Evolutionary conservation across 2,797 vertebrate genomes (phyloP).

Genomic region (Acanthurus lineatus): DNA sequence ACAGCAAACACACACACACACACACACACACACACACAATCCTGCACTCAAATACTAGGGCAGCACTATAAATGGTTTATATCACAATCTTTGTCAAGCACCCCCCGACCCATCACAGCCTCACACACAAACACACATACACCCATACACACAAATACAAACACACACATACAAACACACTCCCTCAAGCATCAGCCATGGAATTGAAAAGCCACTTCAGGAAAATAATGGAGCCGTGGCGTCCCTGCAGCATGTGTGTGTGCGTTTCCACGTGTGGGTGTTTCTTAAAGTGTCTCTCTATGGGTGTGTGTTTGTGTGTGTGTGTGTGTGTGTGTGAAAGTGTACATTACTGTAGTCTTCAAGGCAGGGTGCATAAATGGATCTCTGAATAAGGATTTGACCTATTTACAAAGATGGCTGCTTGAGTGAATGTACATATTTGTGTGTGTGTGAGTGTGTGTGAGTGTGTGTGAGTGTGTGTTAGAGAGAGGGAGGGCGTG

Average conservation of each 20-base stretch:
- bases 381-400: slow-evolving; percentile 51
- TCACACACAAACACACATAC: slow-evolving; percentile 13
- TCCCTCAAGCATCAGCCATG: slow-evolving; percentile 56
- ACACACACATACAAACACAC: slow-evolving; percentile 32
- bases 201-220: slow-evolving; percentile 77
- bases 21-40: slow-evolving; percentile 21
- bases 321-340: slow-evolving; percentile 17
- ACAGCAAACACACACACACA: slow-evolving; percentile 23
- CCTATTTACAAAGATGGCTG: slow-evolving; percentile 40
- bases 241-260: slow-evolving; percentile 52
- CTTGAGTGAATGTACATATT: background rate
- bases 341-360: slow-evolving; percentile 20
- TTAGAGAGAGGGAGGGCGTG: background rate
- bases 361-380: background rate
- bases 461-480: background rate
- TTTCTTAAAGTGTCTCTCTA: background rate
- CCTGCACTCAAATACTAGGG: slow-evolving; percentile 41
- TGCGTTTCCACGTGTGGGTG: slow-evolving; percentile 18
- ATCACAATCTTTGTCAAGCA: slow-evolving; percentile 71
- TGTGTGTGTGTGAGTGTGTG: background rate
- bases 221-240: slow-evolving; percentile 70
- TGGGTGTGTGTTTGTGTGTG: slow-evolving; percentile 12
- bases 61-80: slow-evolving; percentile 75
- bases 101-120: slow-evolving; percentile 26
- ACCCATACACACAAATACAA: slow-evolving; percentile 23